phyloP scores from a whole-genome alignment of 2,797 vertebrate species.

The Catamblyrhynchus diadema region DNA sequence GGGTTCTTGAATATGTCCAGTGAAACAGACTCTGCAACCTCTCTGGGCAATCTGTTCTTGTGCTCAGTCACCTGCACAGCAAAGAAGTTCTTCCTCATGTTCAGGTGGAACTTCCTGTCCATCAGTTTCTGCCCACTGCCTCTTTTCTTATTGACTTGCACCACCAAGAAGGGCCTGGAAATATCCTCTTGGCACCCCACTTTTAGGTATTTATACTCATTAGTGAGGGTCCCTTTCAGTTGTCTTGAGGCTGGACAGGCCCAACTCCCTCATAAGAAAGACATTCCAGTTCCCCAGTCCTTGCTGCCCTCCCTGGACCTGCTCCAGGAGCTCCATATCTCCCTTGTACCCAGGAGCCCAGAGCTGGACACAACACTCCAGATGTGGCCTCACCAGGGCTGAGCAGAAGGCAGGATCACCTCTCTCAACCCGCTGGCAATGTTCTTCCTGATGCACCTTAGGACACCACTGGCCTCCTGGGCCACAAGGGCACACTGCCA shows the following conservation, averaged over 20 bases:
- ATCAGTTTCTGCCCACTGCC: neutral
- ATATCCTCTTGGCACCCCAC: neutral
- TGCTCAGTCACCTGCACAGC: neutral
- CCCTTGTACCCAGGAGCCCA: neutral
- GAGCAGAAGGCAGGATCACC: neutral
- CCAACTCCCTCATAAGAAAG: neutral
- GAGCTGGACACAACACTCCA: neutral
- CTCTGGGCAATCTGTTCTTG: neutral
- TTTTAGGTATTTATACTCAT: neutral
- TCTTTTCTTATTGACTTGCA: neutral
- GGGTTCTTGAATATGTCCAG: neutral
- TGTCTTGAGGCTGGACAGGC: neutral
- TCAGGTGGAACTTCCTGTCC: neutral
- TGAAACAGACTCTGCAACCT: neutral
- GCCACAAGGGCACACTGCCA: too few relatives aligned
- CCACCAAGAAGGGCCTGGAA: neutral
- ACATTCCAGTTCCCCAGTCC: neutral
- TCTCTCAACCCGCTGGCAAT: fast-evolving
- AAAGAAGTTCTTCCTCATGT: neutral
- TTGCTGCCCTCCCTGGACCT: neutral
- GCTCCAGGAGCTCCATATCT: neutral
- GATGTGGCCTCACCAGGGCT: neutral
- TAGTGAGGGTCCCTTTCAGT: neutral
- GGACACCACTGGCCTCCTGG: neutral
- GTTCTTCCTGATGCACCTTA: neutral